Conservation (phyloP, 2,113 vertebrate genomes). For the Casuarius casuarius region DNA sequence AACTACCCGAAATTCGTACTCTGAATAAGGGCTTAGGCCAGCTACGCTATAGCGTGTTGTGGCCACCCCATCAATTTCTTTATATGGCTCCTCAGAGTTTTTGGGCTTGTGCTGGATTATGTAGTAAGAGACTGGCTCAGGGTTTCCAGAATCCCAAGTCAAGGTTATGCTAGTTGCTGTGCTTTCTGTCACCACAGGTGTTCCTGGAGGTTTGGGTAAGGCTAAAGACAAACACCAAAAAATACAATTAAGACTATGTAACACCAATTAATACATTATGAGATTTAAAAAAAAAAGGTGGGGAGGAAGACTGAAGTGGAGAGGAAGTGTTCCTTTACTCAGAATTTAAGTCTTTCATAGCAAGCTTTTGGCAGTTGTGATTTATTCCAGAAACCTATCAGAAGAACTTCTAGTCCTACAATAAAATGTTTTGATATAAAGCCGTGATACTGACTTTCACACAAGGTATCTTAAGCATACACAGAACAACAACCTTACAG, state of each 20-base stretch:
- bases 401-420: neutral
- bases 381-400: neutral
- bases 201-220: conserved; percentile 93
- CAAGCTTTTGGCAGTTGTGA: neutral
- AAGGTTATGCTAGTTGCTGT: conserved; percentile 98
- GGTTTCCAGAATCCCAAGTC: conserved; percentile 98
- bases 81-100: conserved; percentile 90
- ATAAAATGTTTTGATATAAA: neutral
- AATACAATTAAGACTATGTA: neutral
- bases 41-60: conserved; percentile 98
- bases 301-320: neutral
- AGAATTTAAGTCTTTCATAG: neutral
- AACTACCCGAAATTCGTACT: conserved; percentile 96
- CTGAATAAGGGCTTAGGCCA: conserved; percentile 96
- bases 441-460: neutral
- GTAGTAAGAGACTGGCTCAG: conserved; percentile 97
- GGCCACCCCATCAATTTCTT: conserved; percentile 97
- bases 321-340: neutral
- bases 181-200: conserved; percentile 93
- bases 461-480: neutral
- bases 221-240: conserved; percentile 77
- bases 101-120: conserved; percentile 98
- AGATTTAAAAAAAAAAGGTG: neutral
- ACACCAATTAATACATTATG: neutral
- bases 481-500: neutral